A percentile compares a stretch with the other conserved stretches of the same genome.
These are phyloP conservation scores for Anguilla pacifica DNA, from an alignment of 2,797 vertebrate species.

Conservation along the genomic window DNA sequence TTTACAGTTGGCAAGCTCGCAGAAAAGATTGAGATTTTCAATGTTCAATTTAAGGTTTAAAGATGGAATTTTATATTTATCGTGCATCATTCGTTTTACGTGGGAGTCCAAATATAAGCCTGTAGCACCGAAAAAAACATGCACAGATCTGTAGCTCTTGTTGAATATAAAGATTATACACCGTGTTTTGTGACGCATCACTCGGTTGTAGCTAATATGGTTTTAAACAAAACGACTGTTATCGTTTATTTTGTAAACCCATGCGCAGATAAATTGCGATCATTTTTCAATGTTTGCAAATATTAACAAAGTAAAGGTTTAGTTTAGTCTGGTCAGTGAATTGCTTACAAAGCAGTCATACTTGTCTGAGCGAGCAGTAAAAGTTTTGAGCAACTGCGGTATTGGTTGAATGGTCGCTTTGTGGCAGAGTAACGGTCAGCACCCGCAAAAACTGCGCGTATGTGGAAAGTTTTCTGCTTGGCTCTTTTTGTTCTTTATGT, in stretches of 20 bases:
- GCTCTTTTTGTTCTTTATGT: background rate
- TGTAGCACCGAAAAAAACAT: background rate
- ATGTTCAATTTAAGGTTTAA: background rate
- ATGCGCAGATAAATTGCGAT: background rate
- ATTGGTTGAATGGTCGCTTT: constrained; percentile 44
- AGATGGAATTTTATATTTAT: background rate
- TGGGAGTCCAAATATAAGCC: background rate
- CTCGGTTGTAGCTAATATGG: background rate
- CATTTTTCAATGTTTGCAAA: background rate
- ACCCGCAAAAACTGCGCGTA: background rate
- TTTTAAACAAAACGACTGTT: background rate
- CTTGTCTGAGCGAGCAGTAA: background rate
- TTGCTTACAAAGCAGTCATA: background rate
- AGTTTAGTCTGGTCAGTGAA: background rate
- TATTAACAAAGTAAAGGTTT: background rate
- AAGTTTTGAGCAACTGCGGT: background rate
- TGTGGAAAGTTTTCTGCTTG: background rate
- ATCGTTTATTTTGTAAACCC: background rate
- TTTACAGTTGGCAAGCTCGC: background rate
- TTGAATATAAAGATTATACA: background rate
- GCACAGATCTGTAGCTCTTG: background rate
- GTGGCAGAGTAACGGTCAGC: constrained; percentile 35
- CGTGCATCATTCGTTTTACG: background rate
- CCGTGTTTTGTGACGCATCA: background rate
- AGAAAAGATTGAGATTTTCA: too few relatives aligned